Evolutionary conservation across 2,888 invertebrate genomes (phyloP), one percentile per base, ranked within the genome.

Genomic region (Nomada fucata): DNA sequence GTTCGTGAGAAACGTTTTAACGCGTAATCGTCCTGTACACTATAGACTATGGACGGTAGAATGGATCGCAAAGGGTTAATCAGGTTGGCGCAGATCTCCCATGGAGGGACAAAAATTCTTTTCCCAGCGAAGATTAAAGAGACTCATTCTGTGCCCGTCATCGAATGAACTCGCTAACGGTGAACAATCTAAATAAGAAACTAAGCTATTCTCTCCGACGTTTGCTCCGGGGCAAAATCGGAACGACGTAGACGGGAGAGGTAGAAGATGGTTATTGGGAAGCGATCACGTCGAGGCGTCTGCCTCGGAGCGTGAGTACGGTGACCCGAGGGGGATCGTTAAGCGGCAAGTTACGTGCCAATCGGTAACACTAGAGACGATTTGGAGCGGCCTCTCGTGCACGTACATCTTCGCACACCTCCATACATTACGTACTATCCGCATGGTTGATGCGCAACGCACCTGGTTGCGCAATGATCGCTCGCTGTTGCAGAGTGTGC

Each of bases 251-350:
- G 52, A 70, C 57, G 76, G 55, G 50, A 71, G 59, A 68, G 75
- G 76, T 61, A 76, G 72, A 65, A 67, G 83, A 71, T 60, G 70
- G 84, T 65, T 84, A 86, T 87, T 83, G 80, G 76, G 80, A 85
- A 80, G 82, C 77, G 85, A 86, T 84, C 75, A 64, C 65, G 50
- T 55, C 68, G 79, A 83, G 76, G 83, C 85, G 82, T 85, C 75
- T 79, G 85, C 75, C 75, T 47, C 52, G 72, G 65, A 85, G 74
- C 88, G 69, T 78, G 79, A 83, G 78, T 72, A 75, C 79, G 76
- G 73, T 88, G 81, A 88, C 83, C 83, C 67, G 73, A 60, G 75
- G 84, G 59, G 69, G 71, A 88, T 88, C 79, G 84, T 88, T 88
- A 86, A 88, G 77, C 80, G 79, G 52, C 76, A 65, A 84, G 80